Evolutionary conservation across 2,888 invertebrate genomes (phyloP), one percentile per base, ranked within the genome.

Genomic region (Drosophila borborema): DNA sequence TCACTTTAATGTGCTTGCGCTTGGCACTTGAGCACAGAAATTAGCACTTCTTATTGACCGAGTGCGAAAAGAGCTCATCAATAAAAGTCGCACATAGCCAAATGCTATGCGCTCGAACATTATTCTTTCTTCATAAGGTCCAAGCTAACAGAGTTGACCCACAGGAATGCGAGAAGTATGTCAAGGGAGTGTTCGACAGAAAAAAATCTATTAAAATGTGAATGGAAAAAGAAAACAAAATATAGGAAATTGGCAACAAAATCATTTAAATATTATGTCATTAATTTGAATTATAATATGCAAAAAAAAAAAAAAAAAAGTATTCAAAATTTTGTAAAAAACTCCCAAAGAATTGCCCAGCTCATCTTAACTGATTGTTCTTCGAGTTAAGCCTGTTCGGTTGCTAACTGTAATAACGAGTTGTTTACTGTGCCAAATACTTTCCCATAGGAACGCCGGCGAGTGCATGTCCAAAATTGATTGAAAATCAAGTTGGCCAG

Each of bases 351-450:
- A 40, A n/a, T 28, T 18, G 2, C n/a, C 14, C 28, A 28, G 28
- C 2, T 10, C 3, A 12, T 23, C 36, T 16, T 3, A 38, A 2
- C 12, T 60, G 43, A 60, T 61, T 12, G n/a, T 43, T 31, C 40
- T 45, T 36, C 2, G 34, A 9, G 36, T 16, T 20, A 51, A 61
- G 75, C 69, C 66, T 66, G 77, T 72, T 77, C 74, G 49, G 70
- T 56, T 46, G 85, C 69, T 85, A 87, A 89, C 85, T 89, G 85
- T 89, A 87, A 77, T 83, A 89, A 74, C 74, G 64, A 87, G 85
- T 72, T 85, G 87, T 69, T 86, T 81, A 79, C 76, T 84, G 89
- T 89, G 85, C 89, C 85, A 85, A 85, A 85, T 85, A 85, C 88
- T 85, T 85, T 89, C 89, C 82, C 77, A 85, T 74, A 80, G 82